These are phyloP conservation scores for Cebidichthys violaceus DNA, from an alignment of 2,113 vertebrate genomes.

Conservation along the genomic window DNA sequence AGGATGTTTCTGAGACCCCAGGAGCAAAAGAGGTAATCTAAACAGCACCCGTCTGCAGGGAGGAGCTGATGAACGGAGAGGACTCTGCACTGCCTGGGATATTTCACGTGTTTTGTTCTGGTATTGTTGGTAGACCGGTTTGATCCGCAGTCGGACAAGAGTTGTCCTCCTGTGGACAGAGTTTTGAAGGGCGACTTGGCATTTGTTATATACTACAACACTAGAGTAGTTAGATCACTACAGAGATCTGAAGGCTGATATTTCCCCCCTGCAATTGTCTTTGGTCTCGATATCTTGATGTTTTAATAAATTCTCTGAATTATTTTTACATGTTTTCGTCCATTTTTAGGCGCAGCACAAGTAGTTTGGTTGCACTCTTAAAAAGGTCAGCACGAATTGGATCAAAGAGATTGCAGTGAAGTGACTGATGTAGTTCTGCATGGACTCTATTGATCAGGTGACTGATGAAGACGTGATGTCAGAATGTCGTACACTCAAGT, in stretches of 20 bases:
- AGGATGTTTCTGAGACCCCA: conserved; percentile 45
- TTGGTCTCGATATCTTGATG: not conserved
- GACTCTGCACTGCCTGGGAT: not conserved
- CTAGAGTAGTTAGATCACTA: not conserved
- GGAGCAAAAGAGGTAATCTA: conserved; percentile 51
- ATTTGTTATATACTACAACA: not conserved
- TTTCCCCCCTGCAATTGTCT: not conserved
- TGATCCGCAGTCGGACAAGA: not conserved
- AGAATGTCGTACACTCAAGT: not conserved
- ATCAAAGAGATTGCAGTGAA: not conserved
- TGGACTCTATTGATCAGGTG: no score
- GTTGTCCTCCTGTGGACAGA: not conserved
- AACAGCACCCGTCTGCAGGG: conserved; percentile 33
- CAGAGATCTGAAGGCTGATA: not conserved
- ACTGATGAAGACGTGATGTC: no score
- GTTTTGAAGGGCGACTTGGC: not conserved
- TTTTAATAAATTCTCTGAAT: not conserved
- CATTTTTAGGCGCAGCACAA: no score
- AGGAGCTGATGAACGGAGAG: conserved; percentile 25
- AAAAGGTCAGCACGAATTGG: not conserved
- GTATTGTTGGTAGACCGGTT: not conserved
- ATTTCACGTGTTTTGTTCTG: conserved; percentile 30
- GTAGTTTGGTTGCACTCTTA: not conserved
- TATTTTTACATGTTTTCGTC: no score
- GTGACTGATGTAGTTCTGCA: no score